Base-by-base conservation (phyloP, 1,140 invertebrate species). In the Pseudoatta argentina region DNA sequence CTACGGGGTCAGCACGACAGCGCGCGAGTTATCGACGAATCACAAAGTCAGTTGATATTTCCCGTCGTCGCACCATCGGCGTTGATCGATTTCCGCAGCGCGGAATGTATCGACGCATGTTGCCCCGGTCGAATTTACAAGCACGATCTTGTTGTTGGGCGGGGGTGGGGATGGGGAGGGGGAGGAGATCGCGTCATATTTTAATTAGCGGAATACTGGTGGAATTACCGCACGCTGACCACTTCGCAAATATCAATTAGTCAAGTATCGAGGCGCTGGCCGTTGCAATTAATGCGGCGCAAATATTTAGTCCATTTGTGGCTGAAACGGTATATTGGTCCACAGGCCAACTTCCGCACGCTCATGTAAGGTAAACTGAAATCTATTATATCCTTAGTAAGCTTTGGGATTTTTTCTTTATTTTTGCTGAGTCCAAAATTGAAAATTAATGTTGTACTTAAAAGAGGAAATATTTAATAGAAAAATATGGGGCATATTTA, bases 191-290 rank as follows among this genome's bases (percentile, higher is more conserved):
- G 78, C 76, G 86, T 85, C 87, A 91, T 92, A 92, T 93, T 93
- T 93, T 92, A 92, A 93, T 93, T 93, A 91, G 86, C 75, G 86
- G 86, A 90, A 90, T 63, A 53, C 71, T 83, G 48, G 64, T 83
- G 89, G 87, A 93, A 92, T 93, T 86, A 93, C 88, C 86, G 76
- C 76, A 30, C 79, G 39, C 67, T 4, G 76, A 86, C 86, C 88
- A 72, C 76, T 91, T 64, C 75, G 88, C 85, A 92, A 92, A 93
- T 93, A 93, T 92, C 91, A 92, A 92, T 92, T 93, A 93, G 90
- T 72, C 72, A 91, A 89, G 88, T 91, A 90, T 89, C 77, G 86
- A 44, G 48, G 76, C 71, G 86, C 57, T 64, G 81, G 67, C 85
- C 86, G 83, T 77, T 91, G 89, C 86, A 91, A 93, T 93, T 92